Evolutionary conservation across 2,113 vertebrate species (phyloP).

Genomic region (Pelvicachromis taeniatus): DNA sequence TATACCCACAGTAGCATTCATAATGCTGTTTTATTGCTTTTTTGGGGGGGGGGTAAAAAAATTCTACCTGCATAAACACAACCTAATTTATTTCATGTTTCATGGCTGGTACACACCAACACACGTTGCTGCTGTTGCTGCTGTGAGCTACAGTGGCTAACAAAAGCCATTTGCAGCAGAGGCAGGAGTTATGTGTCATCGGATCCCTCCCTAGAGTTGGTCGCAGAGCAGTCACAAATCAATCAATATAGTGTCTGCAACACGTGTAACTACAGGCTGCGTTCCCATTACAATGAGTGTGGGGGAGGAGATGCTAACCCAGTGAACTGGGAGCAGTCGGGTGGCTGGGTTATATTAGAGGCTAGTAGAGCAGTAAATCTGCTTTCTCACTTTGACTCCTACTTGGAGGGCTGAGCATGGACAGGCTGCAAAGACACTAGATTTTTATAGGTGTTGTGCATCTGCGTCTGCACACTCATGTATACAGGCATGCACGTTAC

Average conservation of each 20-base stretch:
- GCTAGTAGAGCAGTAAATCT: slow-evolving; percentile 9
- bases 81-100: too few species aligned
- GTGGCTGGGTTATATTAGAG: background rate
- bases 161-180: slow-evolving; percentile 31
- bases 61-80: too few species aligned
- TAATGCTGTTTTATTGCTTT: background rate
- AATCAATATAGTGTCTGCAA: slow-evolving; percentile 47
- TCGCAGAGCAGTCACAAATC: slow-evolving; percentile 44
- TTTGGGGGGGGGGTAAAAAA: too few species aligned
- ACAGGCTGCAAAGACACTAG: background rate
- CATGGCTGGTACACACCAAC: slow-evolving; percentile 11
- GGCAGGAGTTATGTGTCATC: slow-evolving; percentile 41
- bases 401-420: background rate
- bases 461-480: background rate
- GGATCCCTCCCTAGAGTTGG: slow-evolving; percentile 35
- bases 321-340: slow-evolving; percentile 20
- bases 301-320: slow-evolving; percentile 22
- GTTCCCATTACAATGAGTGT: background rate
- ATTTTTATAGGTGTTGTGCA: background rate
- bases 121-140: background rate
- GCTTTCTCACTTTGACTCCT: slow-evolving; percentile 7
- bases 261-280: slow-evolving; percentile 44
- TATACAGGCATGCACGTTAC: background rate
- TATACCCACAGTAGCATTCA: background rate
- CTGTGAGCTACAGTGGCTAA: background rate